phyloP scores from a whole-genome alignment of 2,113 vertebrate genomes.

The Rostratula benghalensis region DNA sequence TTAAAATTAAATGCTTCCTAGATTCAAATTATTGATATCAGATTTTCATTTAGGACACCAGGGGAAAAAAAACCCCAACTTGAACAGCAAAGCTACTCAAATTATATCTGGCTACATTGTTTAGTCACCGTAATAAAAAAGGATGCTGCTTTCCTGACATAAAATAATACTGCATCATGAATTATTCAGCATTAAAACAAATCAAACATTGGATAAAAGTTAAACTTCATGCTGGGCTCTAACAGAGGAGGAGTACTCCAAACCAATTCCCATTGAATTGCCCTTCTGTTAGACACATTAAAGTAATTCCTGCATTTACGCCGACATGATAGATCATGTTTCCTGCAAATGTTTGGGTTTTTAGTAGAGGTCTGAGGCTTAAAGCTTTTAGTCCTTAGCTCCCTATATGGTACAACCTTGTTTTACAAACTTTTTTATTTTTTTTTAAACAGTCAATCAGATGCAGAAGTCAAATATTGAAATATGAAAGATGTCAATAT shows the following conservation, averaged over 20 bases:
- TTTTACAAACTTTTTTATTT: not conserved
- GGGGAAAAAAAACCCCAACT: not conserved
- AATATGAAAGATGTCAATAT: conserved; percentile 34
- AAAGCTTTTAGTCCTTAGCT: not conserved
- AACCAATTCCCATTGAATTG: conserved; percentile 49
- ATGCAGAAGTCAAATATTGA: not conserved
- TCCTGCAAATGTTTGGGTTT: not conserved
- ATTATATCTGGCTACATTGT: conserved; percentile 13
- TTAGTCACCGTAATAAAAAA: conserved; percentile 17
- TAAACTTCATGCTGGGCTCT: conserved; percentile 35
- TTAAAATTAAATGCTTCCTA: conserved; percentile 8
- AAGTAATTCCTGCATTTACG: conserved; percentile 13
- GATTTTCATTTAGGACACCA: not conserved
- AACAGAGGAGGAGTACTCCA: conserved; percentile 46
- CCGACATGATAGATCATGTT: conserved; percentile 5
- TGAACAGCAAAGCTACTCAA: not conserved
- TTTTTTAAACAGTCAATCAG: not conserved
- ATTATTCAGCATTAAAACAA: conserved; percentile 53
- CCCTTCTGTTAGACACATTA: conserved; percentile 28
- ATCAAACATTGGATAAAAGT: conserved; percentile 53
- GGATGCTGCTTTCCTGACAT: not conserved
- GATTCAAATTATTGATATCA: not conserved
- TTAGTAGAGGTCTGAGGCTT: not conserved
- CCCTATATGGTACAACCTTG: not conserved
- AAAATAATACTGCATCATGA: conserved; percentile 39